Evolutionary conservation across 2,888 invertebrate genomes (phyloP).

Genomic region (Cheilosia scutellata): DNA sequence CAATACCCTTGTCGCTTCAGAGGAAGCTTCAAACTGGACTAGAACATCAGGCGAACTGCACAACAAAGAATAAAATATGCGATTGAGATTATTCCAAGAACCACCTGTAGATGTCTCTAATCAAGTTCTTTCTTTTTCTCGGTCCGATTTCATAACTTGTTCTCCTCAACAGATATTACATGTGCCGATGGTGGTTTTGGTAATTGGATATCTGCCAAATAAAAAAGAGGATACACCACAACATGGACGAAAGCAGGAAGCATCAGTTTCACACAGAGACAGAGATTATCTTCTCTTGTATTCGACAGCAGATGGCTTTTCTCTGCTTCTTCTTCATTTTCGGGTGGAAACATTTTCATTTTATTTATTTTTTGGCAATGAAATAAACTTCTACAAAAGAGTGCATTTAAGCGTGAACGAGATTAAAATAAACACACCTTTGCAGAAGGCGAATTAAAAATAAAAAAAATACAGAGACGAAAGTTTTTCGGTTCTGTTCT

Average conservation of each 20-base stretch:
- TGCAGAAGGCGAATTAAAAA: constrained; percentile 23
- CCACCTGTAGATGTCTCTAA: constrained; percentile 60
- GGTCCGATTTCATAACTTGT: constrained; percentile 4
- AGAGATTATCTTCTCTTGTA: neutral
- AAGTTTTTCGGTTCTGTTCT: constrained; percentile 17
- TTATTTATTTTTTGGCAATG: no score
- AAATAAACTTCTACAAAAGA: constrained; percentile 18
- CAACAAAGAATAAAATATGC: constrained; percentile 20
- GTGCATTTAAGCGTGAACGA: constrained; percentile 52
- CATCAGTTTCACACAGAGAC: constrained; percentile 24
- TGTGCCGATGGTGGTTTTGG: constrained; percentile 7
- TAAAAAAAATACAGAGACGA: constrained; percentile 14
- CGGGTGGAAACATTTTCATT: neutral
- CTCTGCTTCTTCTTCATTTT: neutral
- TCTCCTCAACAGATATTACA: constrained; percentile 16
- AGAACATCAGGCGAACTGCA: neutral
- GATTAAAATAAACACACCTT: constrained; percentile 29
- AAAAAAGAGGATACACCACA: neutral
- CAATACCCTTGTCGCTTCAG: neutral
- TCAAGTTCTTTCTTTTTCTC: constrained; percentile 10
- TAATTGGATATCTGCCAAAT: constrained; percentile 39
- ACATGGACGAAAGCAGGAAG: neutral
- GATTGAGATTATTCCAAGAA: constrained; percentile 51
- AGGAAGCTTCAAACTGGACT: constrained; percentile 13
- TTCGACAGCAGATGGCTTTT: constrained; percentile 43